Evolutionary conservation across 1,140 invertebrate species (phyloP).

Genomic region (Bicyclus anynana): DNA sequence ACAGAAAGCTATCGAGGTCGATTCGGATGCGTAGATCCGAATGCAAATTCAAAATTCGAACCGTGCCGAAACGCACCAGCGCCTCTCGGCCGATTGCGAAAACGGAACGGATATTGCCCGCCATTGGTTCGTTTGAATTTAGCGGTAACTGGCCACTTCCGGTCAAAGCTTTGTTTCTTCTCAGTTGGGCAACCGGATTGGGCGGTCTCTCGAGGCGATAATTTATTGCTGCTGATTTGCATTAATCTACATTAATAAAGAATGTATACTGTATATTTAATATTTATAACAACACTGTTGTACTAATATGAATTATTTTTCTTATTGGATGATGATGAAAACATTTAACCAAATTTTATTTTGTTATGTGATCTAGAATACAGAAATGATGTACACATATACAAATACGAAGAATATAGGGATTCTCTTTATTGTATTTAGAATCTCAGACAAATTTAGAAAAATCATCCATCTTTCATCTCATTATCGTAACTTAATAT

Average conservation of each 20-base stretch:
- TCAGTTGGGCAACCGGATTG: constrained; percentile 49
- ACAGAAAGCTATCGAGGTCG: constrained; percentile 15
- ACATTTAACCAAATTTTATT: too few relatives aligned
- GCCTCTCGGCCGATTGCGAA: constrained; percentile 60
- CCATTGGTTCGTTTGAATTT: constrained; percentile 70
- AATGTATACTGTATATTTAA: not conserved
- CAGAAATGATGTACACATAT: too few relatives aligned
- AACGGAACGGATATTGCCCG: constrained; percentile 72
- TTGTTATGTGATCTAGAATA: too few relatives aligned
- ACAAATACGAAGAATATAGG: too few relatives aligned
- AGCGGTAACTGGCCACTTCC: constrained; percentile 65
- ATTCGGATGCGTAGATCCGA: constrained; percentile 43
- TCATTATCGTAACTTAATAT: too few relatives aligned
- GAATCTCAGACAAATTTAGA: too few relatives aligned
- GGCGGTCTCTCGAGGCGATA: constrained; percentile 41
- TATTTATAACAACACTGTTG: too few relatives aligned
- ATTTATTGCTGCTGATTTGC: constrained; percentile 23
- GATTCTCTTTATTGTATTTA: too few relatives aligned
- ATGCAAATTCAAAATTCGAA: constrained; percentile 42
- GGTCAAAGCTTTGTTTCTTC: constrained; percentile 57
- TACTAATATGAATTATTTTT: too few relatives aligned
- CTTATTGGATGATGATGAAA: too few relatives aligned
- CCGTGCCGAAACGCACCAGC: constrained; percentile 55
- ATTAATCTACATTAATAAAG: constrained; percentile 17
- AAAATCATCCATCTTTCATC: too few relatives aligned